phyloP scores from a whole-genome alignment of 2,797 vertebrate species.

The Rhinatrema bivittatum region DNA sequence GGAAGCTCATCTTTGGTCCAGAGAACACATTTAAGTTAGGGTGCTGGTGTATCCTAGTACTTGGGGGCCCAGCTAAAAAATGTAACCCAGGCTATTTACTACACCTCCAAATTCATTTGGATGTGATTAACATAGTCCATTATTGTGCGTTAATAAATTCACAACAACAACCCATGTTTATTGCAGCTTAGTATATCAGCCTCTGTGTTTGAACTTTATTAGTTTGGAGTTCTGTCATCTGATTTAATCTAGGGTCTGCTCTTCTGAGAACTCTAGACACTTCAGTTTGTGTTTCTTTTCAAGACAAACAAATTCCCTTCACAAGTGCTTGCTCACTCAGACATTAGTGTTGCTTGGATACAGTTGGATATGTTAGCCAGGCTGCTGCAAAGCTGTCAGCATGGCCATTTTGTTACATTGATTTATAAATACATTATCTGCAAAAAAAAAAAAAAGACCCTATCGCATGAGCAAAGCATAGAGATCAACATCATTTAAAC shows the following conservation, averaged over 20 bases:
- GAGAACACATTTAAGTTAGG: no score
- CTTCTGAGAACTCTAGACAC: not conserved
- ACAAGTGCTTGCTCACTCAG: not conserved
- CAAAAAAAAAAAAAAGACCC: slow-evolving; percentile 13
- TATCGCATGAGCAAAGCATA: slow-evolving; percentile 11
- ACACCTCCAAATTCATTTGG: no score
- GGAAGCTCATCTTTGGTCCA: no score
- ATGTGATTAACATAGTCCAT: no score
- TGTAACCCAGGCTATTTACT: no score
- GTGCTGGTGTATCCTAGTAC: no score
- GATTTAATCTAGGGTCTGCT: not conserved
- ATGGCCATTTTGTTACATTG: slow-evolving; percentile 3
- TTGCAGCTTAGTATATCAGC: no score
- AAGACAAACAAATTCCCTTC: slow-evolving; percentile 15
- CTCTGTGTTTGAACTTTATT: slow-evolving; percentile 3
- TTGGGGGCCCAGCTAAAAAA: no score
- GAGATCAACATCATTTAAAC: slow-evolving; percentile 1
- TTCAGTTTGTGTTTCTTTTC: not conserved
- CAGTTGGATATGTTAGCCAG: not conserved
- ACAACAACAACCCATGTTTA: no score
- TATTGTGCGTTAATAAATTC: no score
- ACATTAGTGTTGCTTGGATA: slow-evolving; percentile 14
- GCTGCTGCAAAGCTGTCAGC: slow-evolving; percentile 1
- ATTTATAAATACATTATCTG: slow-evolving; percentile 28
- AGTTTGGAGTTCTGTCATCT: not conserved